Evolutionary conservation across 2,888 invertebrate genomes (phyloP).

Genomic region (Drosophila putrida): DNA sequence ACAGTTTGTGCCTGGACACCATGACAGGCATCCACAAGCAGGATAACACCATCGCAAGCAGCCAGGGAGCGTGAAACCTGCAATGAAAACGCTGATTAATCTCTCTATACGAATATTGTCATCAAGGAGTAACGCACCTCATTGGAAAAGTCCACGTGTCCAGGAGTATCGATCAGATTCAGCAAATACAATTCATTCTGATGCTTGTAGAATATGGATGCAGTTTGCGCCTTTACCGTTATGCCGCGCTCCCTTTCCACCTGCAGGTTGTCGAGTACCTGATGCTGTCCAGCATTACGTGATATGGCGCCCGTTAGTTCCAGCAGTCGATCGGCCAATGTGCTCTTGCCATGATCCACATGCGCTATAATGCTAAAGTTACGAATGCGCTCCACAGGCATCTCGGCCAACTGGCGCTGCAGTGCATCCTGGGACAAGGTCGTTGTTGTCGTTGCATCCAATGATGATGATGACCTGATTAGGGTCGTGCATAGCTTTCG

Average conservation of each 20-base stretch:
- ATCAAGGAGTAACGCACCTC: slow-evolving; percentile 88
- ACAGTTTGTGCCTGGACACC: slow-evolving; percentile 99
- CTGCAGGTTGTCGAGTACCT: slow-evolving; percentile 92
- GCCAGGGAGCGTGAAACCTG: slow-evolving; percentile 93
- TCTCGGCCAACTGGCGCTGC: slow-evolving; percentile 61
- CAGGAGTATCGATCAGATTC: slow-evolving; percentile 98
- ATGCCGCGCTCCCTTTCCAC: slow-evolving; percentile 98
- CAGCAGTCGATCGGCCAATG: slow-evolving; percentile 96
- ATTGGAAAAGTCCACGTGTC: slow-evolving; percentile 98
- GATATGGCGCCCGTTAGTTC: slow-evolving; percentile 95
- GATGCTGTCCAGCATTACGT: slow-evolving; percentile 88
- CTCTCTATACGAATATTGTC: neutral
- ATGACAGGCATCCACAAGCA: slow-evolving; percentile 98
- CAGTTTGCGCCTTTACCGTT: slow-evolving; percentile 99
- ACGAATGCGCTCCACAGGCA: slow-evolving; percentile 87
- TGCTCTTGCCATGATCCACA: slow-evolving; percentile 99
- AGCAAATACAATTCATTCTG: slow-evolving; percentile 90
- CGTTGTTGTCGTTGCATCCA: neutral
- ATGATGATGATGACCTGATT: neutral
- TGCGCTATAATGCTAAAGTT: slow-evolving; percentile 99
- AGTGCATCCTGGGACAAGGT: slow-evolving; percentile 40
- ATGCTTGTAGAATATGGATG: slow-evolving; percentile 92
- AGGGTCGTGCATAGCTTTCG: slow-evolving; percentile 38
- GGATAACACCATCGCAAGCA: slow-evolving; percentile 97
- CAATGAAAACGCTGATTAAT: neutral